Evolutionary conservation across 2,113 vertebrate species (phyloP).

Genomic region (Caranx ignobilis): DNA sequence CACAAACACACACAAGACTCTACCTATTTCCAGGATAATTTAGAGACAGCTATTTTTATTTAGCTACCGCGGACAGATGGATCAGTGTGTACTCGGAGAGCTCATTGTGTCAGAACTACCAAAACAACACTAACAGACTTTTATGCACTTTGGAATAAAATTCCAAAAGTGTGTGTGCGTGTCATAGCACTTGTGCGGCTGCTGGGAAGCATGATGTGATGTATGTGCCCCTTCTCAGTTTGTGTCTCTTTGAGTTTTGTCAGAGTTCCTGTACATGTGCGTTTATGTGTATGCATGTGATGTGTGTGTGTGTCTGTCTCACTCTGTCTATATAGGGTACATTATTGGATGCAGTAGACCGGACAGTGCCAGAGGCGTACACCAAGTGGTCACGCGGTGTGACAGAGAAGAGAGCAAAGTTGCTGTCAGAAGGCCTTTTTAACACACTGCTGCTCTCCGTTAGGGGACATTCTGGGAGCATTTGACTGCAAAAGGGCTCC

Average conservation of each 20-base stretch:
- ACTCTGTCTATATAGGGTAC: constrained; percentile 64
- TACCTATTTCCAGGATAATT: constrained; percentile 39
- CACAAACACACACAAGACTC: constrained; percentile 25
- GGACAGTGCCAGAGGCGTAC: constrained; percentile 74
- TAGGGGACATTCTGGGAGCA: constrained; percentile 62
- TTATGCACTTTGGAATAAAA: constrained; percentile 37
- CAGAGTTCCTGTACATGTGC: constrained; percentile 37
- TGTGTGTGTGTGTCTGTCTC: constrained; percentile 30
- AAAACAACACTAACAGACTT: constrained; percentile 31
- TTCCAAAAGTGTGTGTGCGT: constrained; percentile 16
- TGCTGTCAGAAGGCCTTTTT: constrained; percentile 80
- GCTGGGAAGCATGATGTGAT: constrained; percentile 26
- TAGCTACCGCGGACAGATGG: constrained; percentile 24
- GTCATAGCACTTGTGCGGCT: constrained; percentile 12
- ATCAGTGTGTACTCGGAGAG: constrained; percentile 36
- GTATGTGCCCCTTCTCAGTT: constrained; percentile 35
- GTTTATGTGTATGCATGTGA: constrained; percentile 1
- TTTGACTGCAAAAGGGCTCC: constrained; percentile 63
- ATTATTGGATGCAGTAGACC: constrained; percentile 77
- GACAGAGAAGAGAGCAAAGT: constrained; percentile 75
- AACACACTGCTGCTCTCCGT: constrained; percentile 76
- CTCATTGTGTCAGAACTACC: constrained; percentile 28
- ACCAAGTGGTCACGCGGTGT: constrained; percentile 73
- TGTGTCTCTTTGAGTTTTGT: constrained; percentile 57
- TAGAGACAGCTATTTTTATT: constrained; percentile 33